Conservation (phyloP, 2,888 invertebrate genomes). For the Hemistola chrysoprasaria region DNA sequence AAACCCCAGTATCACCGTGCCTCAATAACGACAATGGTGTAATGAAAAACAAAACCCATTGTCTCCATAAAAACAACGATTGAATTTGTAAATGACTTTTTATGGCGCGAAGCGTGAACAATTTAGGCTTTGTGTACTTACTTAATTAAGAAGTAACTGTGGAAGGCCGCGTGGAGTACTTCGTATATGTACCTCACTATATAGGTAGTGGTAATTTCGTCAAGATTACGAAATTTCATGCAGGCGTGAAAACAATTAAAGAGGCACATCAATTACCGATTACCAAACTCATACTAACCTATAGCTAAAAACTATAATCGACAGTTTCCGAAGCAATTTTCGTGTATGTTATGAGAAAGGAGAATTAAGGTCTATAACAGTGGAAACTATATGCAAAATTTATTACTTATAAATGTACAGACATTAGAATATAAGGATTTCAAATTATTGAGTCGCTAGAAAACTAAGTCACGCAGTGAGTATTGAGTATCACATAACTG, state of each 20-base stretch:
- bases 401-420: too few relatives aligned
- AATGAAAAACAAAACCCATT: slow-evolving; percentile 22
- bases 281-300: slow-evolving; percentile 17
- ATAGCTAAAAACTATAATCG: slow-evolving; percentile 20
- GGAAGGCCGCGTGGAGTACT: slow-evolving; percentile 11
- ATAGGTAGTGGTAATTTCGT: slow-evolving; percentile 3
- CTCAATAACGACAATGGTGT: slow-evolving; percentile 27
- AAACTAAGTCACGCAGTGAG: slow-evolving; percentile 42
- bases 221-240: slow-evolving; percentile 13
- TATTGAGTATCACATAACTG: slow-evolving; percentile 49
- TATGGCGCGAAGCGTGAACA: slow-evolving; percentile 16
- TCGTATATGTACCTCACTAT: slow-evolving; percentile 1
- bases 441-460: slow-evolving; percentile 39
- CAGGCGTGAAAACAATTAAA: slow-evolving; percentile 24
- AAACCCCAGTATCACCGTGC: slow-evolving; percentile 17
- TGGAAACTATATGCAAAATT: too few relatives aligned
- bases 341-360: not conserved
- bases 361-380: too few relatives aligned
- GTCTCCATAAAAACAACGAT: slow-evolving; percentile 20
- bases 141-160: slow-evolving; percentile 10
- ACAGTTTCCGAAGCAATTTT: slow-evolving; percentile 19
- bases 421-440: not conserved
- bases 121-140: slow-evolving; percentile 9
- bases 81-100: slow-evolving; percentile 14
- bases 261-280: slow-evolving; percentile 25